phyloP scores from a whole-genome alignment of 2,888 invertebrate species.

The Xestia sexstrigata region DNA sequence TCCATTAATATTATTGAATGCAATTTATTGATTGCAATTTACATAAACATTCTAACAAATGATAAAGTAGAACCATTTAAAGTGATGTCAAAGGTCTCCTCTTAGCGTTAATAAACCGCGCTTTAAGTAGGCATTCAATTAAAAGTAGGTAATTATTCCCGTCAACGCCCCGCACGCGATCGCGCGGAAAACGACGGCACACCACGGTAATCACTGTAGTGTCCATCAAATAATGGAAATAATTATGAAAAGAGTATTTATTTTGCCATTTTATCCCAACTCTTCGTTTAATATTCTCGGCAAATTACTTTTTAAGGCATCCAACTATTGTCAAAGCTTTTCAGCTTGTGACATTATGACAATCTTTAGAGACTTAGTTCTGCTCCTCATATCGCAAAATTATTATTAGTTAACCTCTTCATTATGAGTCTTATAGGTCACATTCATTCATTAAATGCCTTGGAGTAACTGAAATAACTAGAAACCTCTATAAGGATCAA shows the following conservation, averaged over 20 bases:
- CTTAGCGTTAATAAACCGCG: conserved; percentile 15
- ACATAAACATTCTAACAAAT: not conserved
- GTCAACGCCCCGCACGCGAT: conserved; percentile 34
- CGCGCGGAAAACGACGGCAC: not conserved
- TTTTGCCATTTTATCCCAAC: conserved; percentile 10
- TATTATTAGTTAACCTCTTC: not conserved
- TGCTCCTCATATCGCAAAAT: not conserved
- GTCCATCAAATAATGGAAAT: conserved; percentile 35
- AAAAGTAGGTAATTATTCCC: conserved; percentile 37
- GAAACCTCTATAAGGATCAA: not conserved
- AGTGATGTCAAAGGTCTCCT: conserved; percentile 23
- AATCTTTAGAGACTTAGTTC: not conserved
- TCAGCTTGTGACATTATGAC: not conserved
- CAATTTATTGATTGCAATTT: not conserved
- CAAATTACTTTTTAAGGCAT: not conserved
- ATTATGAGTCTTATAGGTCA: not conserved
- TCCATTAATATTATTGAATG: not conserved
- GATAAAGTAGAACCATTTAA: conserved; percentile 7
- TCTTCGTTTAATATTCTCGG: not conserved
- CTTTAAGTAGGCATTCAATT: conserved; percentile 40
- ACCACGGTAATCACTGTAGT: conserved; percentile 21
- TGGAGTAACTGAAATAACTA: not conserved
- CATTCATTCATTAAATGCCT: not conserved
- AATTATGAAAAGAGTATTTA: conserved; percentile 24
- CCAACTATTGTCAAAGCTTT: not conserved